Percentiles rank a stretch among this genome's conserved stretches.
Evolutionary conservation across 2,888 invertebrate genomes (phyloP).

Genomic region (Macropis europaea): DNA sequence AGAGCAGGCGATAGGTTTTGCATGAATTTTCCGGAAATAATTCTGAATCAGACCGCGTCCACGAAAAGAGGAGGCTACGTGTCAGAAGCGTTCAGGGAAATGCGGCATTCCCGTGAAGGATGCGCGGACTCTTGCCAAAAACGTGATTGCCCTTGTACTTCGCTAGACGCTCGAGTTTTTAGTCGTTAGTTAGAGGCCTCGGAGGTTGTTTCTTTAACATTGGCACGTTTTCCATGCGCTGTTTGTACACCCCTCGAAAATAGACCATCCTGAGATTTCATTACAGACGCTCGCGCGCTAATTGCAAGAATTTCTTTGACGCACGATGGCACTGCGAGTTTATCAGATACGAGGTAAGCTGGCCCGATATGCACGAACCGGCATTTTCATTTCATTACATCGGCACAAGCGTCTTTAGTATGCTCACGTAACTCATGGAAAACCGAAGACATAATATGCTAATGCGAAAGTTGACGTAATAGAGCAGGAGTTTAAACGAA

Average conservation of each 20-base stretch:
- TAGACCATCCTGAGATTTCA: too few relatives aligned
- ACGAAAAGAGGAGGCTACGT: conserved; percentile 9
- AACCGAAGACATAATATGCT: conserved; percentile 44
- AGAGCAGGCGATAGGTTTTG: too few relatives aligned
- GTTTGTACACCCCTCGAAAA: neutral
- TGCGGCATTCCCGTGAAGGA: conserved; percentile 52
- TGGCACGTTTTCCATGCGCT: neutral
- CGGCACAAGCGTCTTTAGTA: conserved; percentile 28
- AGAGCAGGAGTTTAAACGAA: conserved; percentile 64
- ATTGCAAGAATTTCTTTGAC: too few relatives aligned
- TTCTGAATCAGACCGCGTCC: conserved; percentile 31
- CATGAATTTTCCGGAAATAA: conserved; percentile 38
- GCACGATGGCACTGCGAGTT: conserved; percentile 68
- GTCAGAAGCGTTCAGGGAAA: conserved; percentile 47
- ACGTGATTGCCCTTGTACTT: conserved; percentile 42
- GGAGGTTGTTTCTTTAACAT: conserved; percentile 22
- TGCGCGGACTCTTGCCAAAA: conserved; percentile 70
- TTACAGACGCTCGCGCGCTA: too few relatives aligned
- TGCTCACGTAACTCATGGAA: conserved; percentile 56
- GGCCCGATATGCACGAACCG: neutral
- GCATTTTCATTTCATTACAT: conserved; percentile 27
- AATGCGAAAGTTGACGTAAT: conserved; percentile 55
- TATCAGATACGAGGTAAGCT: conserved; percentile 69
- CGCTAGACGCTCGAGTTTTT: conserved; percentile 29
- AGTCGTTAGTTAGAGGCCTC: conserved; percentile 40